Conservation (phyloP, 2,797 vertebrate genomes). For the Streptopelia turtur region DNA sequence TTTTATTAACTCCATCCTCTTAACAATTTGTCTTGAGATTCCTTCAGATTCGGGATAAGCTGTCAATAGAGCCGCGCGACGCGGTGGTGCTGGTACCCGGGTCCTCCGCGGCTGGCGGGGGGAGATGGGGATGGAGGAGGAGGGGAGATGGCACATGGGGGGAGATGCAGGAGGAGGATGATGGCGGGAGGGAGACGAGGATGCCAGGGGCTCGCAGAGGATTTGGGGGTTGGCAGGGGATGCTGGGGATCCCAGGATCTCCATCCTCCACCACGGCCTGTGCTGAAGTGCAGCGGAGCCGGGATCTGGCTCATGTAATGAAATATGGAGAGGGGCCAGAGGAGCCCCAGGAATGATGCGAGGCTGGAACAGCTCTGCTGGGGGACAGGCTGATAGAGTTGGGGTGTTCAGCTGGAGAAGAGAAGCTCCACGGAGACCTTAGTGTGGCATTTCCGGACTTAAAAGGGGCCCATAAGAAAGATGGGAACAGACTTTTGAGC, state of each 20-base stretch:
- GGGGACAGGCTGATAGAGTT: too few species aligned
- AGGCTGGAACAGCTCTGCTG: too few species aligned
- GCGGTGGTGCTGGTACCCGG: not conserved
- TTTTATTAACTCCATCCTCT: slow-evolving; percentile 85
- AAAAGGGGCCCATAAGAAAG: too few species aligned
- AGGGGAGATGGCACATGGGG: not conserved
- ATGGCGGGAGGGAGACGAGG: not conserved
- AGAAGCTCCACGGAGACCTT: too few species aligned
- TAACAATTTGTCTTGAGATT: slow-evolving; percentile 82
- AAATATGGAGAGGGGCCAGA: too few species aligned
- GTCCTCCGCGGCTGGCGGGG: not conserved
- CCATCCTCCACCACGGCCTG: too few species aligned
- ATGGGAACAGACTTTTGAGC: too few species aligned
- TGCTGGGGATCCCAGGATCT: not conserved
- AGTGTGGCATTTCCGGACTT: too few species aligned
- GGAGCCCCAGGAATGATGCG: too few species aligned
- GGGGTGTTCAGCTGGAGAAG: too few species aligned
- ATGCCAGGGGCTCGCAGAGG: not conserved
- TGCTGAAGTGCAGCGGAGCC: too few species aligned
- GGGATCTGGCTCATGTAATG: too few species aligned
- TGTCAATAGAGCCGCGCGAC: slow-evolving; percentile 71
- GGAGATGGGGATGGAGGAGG: not conserved
- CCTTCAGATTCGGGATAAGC: slow-evolving; percentile 75
- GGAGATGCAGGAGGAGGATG: not conserved
- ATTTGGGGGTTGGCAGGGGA: not conserved